Evolutionary conservation across 1,140 invertebrate species (phyloP).

Genomic region (Saccostrea glomerata): DNA sequence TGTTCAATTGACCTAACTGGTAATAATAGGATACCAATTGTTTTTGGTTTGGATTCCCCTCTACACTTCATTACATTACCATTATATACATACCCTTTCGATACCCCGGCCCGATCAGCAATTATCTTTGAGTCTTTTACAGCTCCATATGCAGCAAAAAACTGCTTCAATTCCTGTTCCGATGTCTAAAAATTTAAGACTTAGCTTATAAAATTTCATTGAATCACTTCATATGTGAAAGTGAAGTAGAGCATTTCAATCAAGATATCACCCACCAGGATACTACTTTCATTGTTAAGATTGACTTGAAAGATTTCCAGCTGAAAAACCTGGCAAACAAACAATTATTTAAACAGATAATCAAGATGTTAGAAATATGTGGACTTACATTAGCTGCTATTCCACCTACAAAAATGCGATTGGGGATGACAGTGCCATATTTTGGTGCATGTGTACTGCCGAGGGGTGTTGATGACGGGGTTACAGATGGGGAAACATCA

Average conservation of each 20-base stretch:
- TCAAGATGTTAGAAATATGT: background rate
- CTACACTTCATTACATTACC: no score
- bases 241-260: no score
- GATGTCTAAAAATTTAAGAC: slow-evolving; percentile 74
- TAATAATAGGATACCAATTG: no score
- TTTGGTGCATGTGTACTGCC: slow-evolving; percentile 79
- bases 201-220: no score
- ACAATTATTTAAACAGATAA: no score
- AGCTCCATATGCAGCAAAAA: slow-evolving; percentile 86
- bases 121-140: slow-evolving; percentile 97
- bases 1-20: no score
- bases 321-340: no score
- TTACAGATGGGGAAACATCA: slow-evolving; percentile 75
- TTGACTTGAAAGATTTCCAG: no score
- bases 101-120: slow-evolving; percentile 93
- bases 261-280: no score
- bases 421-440: slow-evolving; percentile 87
- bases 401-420: slow-evolving; percentile 96
- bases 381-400: slow-evolving; percentile 85
- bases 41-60: no score
- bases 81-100: slow-evolving; percentile 86
- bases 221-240: no score
- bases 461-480: slow-evolving; percentile 71
- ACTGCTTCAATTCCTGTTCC: slow-evolving; percentile 79
- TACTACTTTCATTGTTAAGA: no score